These are phyloP conservation scores for Champsocephalus esox DNA, from an alignment of 2,797 vertebrate species.

Conservation along the genomic window DNA sequence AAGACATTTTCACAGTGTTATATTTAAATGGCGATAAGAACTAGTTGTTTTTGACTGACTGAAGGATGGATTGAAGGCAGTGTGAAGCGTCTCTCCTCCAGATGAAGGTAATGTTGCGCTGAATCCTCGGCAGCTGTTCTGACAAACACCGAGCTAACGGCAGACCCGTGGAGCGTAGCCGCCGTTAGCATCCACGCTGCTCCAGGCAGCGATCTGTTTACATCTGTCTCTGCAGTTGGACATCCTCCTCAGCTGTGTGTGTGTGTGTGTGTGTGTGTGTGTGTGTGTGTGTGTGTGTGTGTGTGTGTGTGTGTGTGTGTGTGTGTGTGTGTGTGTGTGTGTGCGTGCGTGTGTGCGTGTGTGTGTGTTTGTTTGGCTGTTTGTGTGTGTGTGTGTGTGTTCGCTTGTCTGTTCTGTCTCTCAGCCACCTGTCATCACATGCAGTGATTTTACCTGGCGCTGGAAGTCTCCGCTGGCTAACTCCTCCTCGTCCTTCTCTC, in stretches of 20 bases:
- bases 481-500: slow-evolving; percentile 30
- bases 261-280: slow-evolving; percentile 15
- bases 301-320: slow-evolving; percentile 21
- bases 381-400: slow-evolving; percentile 26
- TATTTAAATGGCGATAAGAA: neutral
- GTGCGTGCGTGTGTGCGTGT: slow-evolving; percentile 13
- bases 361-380: neutral
- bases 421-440: slow-evolving; percentile 61
- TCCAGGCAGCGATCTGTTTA: slow-evolving; percentile 52
- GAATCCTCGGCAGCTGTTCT: slow-evolving; percentile 34
- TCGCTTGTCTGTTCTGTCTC: slow-evolving; percentile 39
- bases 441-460: slow-evolving; percentile 50
- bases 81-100: neutral
- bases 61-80: slow-evolving; percentile 10
- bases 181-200: slow-evolving; percentile 41
- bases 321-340: slow-evolving; percentile 13
- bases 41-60: slow-evolving; percentile 14
- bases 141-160: slow-evolving; percentile 41
- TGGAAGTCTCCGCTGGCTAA: slow-evolving; percentile 15
- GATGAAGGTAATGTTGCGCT: slow-evolving; percentile 9
- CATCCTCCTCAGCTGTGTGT: slow-evolving; percentile 16
- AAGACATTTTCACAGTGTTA: too few species aligned
- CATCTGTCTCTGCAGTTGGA: slow-evolving; percentile 55
- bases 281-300: slow-evolving; percentile 14
- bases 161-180: slow-evolving; percentile 52